Percentiles rank a stretch among this genome's conserved stretches.
These are phyloP conservation scores for Lineus longissimus DNA, from an alignment of 1,140 invertebrate genomes.

Conservation along the genomic window DNA sequence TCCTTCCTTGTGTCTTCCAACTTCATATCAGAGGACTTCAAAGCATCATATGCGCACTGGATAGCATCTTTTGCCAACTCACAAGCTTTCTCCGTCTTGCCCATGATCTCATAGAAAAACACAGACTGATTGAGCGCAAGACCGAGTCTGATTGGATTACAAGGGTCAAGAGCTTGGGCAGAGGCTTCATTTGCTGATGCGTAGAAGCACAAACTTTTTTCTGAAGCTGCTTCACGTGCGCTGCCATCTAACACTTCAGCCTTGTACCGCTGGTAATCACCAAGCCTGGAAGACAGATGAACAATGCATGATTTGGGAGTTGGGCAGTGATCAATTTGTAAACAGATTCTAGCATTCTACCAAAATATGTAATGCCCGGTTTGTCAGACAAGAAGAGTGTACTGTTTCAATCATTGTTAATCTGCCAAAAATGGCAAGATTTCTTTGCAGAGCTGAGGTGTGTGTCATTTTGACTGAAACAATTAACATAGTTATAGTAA, in stretches of 20 bases:
- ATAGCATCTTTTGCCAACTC: conserved; percentile 84
- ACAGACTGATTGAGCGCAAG: conserved; percentile 97
- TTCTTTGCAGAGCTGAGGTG: too few relatives aligned
- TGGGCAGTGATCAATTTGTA: not conserved
- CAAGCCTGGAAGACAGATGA: not conserved
- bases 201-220: too few relatives aligned
- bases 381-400: not conserved
- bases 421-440: too few relatives aligned
- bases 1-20: conserved; percentile 92
- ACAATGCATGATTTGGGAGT: not conserved
- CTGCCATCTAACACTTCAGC: too few relatives aligned
- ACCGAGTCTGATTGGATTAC: conserved; percentile 94
- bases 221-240: too few relatives aligned
- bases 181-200: conserved; percentile 87
- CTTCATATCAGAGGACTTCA: conserved; percentile 78
- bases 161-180: conserved; percentile 97
- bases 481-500: too few relatives aligned
- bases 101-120: conserved; percentile 99
- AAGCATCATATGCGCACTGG: conserved; percentile 56
- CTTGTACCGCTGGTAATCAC: not conserved
- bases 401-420: too few relatives aligned
- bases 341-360: not conserved
- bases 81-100: conserved; percentile 95
- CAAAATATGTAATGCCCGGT: not conserved
- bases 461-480: too few relatives aligned